phyloP scores from a whole-genome alignment of 1,140 invertebrate genomes.

The Drosophila kepulauana region DNA sequence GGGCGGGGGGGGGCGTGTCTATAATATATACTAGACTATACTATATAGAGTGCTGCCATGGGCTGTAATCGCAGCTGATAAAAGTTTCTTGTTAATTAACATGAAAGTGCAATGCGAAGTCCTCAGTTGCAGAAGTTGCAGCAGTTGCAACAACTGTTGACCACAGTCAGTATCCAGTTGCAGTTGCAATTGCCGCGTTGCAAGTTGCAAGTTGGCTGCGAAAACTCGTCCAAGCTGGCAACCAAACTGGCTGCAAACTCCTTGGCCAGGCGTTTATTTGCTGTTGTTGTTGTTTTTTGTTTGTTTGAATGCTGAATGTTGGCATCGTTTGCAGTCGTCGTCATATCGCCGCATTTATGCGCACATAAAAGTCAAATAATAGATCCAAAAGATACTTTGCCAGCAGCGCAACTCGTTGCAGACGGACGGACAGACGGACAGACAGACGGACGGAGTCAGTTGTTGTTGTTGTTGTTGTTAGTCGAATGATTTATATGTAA shows the following conservation, averaged over 20 bases:
- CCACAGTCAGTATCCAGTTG: conserved; percentile 10
- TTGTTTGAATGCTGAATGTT: conserved; percentile 23
- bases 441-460: conserved; percentile 15
- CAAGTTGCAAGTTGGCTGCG: conserved; percentile 32
- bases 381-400: conserved; percentile 83
- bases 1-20: conserved; percentile 38
- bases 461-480: conserved; percentile 40
- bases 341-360: conserved; percentile 82
- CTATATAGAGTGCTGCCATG: background rate
- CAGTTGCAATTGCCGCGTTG: conserved; percentile 24
- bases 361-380: conserved; percentile 84
- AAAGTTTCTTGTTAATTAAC: conserved; percentile 78
- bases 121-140: background rate
- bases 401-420: conserved; percentile 51
- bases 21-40: conserved; percentile 31
- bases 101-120: conserved; percentile 66
- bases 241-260: conserved; percentile 18
- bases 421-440: background rate
- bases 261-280: conserved; percentile 27
- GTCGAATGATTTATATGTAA: conserved; percentile 72
- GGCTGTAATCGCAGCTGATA: conserved; percentile 63
- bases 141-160: conserved; percentile 1
- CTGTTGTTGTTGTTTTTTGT: conserved; percentile 11
- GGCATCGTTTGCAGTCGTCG: conserved; percentile 63
- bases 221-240: conserved; percentile 45